phyloP scores from a whole-genome alignment of 1,140 invertebrate species.

The Chymomyza costata region DNA sequence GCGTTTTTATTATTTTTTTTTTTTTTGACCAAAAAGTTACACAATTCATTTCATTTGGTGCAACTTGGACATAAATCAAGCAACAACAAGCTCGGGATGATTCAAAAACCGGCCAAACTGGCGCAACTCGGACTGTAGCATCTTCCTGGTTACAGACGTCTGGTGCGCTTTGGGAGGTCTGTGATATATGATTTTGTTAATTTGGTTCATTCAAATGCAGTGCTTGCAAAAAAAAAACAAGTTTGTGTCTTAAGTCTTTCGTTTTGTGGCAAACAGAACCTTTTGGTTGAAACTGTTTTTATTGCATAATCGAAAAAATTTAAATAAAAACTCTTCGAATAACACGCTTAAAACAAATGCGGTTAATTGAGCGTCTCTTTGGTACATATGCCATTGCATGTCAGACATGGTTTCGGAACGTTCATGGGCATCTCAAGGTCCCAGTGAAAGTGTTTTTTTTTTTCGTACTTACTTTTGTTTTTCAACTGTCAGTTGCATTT shows the following conservation, averaged over 20 bases:
- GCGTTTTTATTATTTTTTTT: too few relatives aligned
- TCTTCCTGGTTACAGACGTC: conserved; percentile 28
- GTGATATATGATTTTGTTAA: conserved; percentile 71
- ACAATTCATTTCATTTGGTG: conserved; percentile 73
- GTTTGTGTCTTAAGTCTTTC: conserved; percentile 60
- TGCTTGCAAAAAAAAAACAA: conserved; percentile 35
- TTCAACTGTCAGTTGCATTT: conserved; percentile 13
- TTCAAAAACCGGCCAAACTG: neutral
- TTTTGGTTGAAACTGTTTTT: too few relatives aligned
- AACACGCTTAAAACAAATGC: conserved; percentile 40
- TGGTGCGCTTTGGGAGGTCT: conserved; percentile 52
- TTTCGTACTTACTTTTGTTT: conserved; percentile 50
- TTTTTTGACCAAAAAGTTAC: conserved; percentile 57
- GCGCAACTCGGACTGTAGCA: conserved; percentile 23
- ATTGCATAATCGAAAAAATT: conserved; percentile 60
- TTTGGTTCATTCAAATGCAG: conserved; percentile 55
- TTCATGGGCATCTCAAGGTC: conserved; percentile 50
- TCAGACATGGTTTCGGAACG: neutral
- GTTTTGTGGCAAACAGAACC: conserved; percentile 47
- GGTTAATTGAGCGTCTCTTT: conserved; percentile 51
- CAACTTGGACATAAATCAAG: conserved; percentile 71
- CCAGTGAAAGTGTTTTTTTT: conserved; percentile 67
- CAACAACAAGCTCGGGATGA: conserved; percentile 50
- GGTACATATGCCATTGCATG: neutral
- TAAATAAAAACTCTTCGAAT: conserved; percentile 40